Base-by-base conservation (phyloP, 1,140 invertebrate species). In the Drosophila saltans region DNA sequence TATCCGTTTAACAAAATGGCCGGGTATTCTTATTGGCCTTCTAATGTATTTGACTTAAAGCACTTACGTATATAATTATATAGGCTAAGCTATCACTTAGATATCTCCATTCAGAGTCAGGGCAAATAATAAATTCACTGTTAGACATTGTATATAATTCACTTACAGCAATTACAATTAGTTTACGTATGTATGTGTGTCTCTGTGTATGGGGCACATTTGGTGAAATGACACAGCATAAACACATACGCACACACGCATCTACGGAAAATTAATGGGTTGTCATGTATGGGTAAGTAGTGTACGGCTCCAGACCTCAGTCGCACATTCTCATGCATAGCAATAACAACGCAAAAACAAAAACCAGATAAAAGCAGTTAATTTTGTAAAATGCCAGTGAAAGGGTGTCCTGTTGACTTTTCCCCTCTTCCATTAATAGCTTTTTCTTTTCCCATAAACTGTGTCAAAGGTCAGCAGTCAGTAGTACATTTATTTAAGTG, bases 331-430 rank as follows among this genome's bases (percentile, higher is more conserved):
- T 26, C 62, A 61, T 60, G 72, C 60, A 36, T 57, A n/a, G 26
- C 7, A 61, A 52, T 62, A 60, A 61, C 26, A 36, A 41, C 24
- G 52, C 65, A 66, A 39, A 52, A 41, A 57, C 61, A 60, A 60
- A 69, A 80, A 80, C 63, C 72, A 72, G 81, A 86, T 86, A 86
- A 81, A 70, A 69, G 82, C 81, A 75, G 68, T 85, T 85, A 72
- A 86, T 84, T 80, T 74, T 68, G 80, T 56, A 64, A 63, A 78
- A 68, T 63, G 75, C 57, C 69, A 28, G 8, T 52, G 45, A 24
- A 52, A 52, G 21, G 45, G 24, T 26, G 45, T 52, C 45, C 33
- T 59, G 58, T 26, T 21, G 28, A 8, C 57, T 45, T 3, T 28
- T 10, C 33, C 33, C 33, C 33, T 11, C 65, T 48, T 30, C 6